Percentiles rank a stretch among this genome's conserved stretches.
Evolutionary conservation across 37 sponge, comb jelly and placozoan genomes (phyloP).

Genomic region (Theonella swinhoei): DNA sequence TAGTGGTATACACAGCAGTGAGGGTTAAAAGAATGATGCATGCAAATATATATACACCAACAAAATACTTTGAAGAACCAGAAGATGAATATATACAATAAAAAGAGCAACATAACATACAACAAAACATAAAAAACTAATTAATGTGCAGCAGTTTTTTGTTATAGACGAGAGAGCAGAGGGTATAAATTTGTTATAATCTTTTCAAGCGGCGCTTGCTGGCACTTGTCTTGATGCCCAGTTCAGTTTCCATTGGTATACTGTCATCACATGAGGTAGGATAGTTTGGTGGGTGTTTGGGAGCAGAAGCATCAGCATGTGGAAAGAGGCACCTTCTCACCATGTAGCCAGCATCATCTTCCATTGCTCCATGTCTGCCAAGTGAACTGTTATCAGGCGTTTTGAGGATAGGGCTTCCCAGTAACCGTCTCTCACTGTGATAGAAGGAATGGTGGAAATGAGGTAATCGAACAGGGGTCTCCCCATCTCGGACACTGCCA

Average conservation of each 20-base stretch:
- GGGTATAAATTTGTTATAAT: not conserved
- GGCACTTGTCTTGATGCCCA: not conserved
- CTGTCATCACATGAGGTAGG: not conserved
- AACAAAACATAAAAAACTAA: not conserved
- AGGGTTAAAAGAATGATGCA: no score
- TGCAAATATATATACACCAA: no score
- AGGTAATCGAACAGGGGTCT: not conserved
- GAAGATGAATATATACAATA: no score
- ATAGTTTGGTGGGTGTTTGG: not conserved
- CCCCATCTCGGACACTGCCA: not conserved
- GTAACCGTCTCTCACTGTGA: not conserved
- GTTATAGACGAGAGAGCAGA: no score
- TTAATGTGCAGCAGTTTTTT: no score
- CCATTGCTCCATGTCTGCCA: not conserved
- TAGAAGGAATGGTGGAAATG: not conserved
- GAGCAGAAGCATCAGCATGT: not conserved
- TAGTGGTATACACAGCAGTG: no score
- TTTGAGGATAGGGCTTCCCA: not conserved
- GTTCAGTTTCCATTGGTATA: not conserved
- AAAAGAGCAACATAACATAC: no score
- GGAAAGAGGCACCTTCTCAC: not conserved
- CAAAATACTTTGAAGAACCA: no score
- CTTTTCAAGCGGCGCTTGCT: not conserved
- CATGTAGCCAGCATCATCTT: not conserved
- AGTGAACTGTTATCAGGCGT: not conserved